A percentile compares a stretch with the other conserved stretches of the same genome.
These are phyloP conservation scores for Macrosoma leucophasiata DNA, from an alignment of 2,888 invertebrate genomes.

Conservation along the genomic window DNA sequence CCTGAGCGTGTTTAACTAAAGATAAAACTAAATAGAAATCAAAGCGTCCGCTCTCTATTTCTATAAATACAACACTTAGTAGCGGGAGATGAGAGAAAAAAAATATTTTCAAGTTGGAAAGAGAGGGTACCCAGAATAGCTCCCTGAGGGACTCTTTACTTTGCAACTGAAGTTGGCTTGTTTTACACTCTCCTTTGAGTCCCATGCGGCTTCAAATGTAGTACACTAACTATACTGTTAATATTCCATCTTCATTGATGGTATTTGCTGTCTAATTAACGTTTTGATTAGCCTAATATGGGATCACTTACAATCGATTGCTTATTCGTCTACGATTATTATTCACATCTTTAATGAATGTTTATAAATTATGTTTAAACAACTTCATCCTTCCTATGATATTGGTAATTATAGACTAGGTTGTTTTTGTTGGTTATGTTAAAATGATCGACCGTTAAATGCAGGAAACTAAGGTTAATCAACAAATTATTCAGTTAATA, in stretches of 20 bases:
- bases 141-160: slow-evolving; percentile 67
- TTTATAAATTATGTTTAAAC: no score
- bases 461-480: no score
- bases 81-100: slow-evolving; percentile 25
- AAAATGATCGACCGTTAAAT: no score
- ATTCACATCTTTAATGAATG: no score
- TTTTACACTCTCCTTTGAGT: slow-evolving; percentile 40
- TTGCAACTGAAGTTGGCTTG: slow-evolving; percentile 49
- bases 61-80: slow-evolving; percentile 61
- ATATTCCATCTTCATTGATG: not conserved
- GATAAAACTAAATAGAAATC: slow-evolving; percentile 50
- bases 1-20: slow-evolving; percentile 32
- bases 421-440: no score
- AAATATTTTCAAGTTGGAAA: slow-evolving; percentile 24
- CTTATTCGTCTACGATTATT: not conserved
- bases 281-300: slow-evolving; percentile 10
- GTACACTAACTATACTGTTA: not conserved
- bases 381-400: no score
- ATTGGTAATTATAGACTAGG: no score
- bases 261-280: not conserved
- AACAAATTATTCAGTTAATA: no score
- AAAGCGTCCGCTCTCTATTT: slow-evolving; percentile 50
- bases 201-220: slow-evolving; percentile 20
- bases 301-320: slow-evolving; percentile 3
- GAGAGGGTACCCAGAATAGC: slow-evolving; percentile 66